Percentiles rank a stretch among this genome's conserved stretches.
phyloP scores from a whole-genome alignment of 1,140 invertebrate species.

The Arion vulgaris region DNA sequence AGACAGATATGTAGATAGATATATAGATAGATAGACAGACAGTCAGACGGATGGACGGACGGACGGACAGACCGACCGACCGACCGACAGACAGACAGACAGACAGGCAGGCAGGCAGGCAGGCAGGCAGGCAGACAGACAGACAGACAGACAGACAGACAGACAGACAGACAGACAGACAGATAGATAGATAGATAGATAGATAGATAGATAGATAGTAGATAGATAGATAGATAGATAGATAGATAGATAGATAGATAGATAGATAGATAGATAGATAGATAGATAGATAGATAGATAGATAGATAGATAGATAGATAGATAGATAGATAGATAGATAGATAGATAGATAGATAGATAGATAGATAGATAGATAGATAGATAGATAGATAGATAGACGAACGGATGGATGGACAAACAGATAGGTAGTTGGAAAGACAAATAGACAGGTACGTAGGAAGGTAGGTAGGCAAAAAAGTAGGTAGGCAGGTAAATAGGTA shows the following conservation, averaged over 20 bases:
- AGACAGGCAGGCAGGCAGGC: not conserved
- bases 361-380: constrained; percentile 13
- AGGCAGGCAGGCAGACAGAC: not conserved
- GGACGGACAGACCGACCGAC: too few species aligned
- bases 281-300: not conserved
- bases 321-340: constrained; percentile 28
- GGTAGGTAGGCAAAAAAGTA: constrained; percentile 22
- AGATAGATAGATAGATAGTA: constrained; percentile 14
- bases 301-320: not conserved
- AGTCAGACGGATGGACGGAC: too few species aligned
- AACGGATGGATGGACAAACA: not conserved
- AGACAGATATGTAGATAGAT: too few species aligned
- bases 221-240: constrained; percentile 24
- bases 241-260: not conserved
- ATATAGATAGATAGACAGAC: too few species aligned
- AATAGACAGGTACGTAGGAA: not conserved
- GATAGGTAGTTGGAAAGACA: not conserved
- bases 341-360: constrained; percentile 18
- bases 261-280: not conserved
- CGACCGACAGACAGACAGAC: not conserved
- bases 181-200: constrained; percentile 34
- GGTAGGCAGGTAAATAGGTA: constrained; percentile 9
- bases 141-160: constrained; percentile 1
- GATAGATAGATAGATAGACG: not conserved
- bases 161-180: not conserved